Conservation (phyloP, 2,113 vertebrate species). For the Rhadina sibilatrix region DNA sequence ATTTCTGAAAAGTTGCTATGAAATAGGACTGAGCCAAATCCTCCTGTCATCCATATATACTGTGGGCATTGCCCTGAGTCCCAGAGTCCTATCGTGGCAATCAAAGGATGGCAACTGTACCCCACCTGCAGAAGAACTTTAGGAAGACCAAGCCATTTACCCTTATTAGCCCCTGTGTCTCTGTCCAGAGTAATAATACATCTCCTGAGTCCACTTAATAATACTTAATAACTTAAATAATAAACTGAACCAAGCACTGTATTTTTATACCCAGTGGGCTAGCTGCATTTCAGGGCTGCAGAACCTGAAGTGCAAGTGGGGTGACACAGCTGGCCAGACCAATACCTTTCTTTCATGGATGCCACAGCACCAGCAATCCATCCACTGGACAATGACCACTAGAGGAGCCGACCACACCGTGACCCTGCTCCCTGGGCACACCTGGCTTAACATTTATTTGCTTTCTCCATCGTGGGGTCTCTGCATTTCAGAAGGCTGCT, state of each 20-base stretch:
- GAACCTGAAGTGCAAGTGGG: neutral
- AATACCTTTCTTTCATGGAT: neutral
- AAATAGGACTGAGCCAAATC: neutral
- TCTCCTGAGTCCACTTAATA: neutral
- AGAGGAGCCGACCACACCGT: rapidly evolving
- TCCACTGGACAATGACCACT: neutral
- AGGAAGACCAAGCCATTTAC: neutral
- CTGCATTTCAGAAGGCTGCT: neutral
- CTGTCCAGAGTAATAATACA: neutral
- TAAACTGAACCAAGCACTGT: neutral
- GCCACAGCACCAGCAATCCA: neutral
- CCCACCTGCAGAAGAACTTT: neutral
- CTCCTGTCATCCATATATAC: neutral
- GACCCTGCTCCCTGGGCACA: neutral
- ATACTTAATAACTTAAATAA: neutral
- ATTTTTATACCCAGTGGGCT: neutral
- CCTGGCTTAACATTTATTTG: rapidly evolving
- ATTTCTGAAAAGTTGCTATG: neutral
- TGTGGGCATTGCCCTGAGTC: neutral
- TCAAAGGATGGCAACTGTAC: neutral
- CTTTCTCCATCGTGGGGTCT: neutral
- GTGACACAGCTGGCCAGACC: neutral
- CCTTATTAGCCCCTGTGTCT: neutral
- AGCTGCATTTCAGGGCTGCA: neutral
- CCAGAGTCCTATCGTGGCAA: neutral